Base-by-base conservation (phyloP, 2,113 vertebrate genomes). In the Cathartes aura region DNA sequence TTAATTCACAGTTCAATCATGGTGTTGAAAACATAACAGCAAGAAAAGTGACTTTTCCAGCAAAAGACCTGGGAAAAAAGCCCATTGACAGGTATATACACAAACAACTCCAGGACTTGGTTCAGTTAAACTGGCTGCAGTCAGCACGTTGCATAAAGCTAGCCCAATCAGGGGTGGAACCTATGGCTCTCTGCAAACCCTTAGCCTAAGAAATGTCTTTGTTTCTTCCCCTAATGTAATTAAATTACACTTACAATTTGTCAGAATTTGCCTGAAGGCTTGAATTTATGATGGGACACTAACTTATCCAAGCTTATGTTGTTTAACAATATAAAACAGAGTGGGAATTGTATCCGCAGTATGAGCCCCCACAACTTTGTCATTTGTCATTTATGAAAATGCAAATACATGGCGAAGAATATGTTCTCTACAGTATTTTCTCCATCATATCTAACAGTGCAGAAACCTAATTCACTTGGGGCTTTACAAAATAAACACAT, bases 141-240 rank as follows among this genome's bases (percentile, higher is more conserved):
- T 17, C 0, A 0, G 32, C 8, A 7, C 1, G 0, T 10, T 62
- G 27, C 56, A 72, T 68, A 32, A 70, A 47, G 29, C 10, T 64
- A 55, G 30, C 36, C 36, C 63, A 24, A 4, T 11, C 14, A 48
- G 29, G 5, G 4, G 20, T 48, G 26, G 52, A 85, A 81, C 10
- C 59, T 26, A 32, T 1, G 23, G 30, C n/a, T 70, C 34, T 86
- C 29, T 71, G 30, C 12, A 71, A 76, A 76, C 11, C 9, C 23
- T 81, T 70, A 89, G 38, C 48, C 45, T 76, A 50, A 81, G 14
- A 82, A 87, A 93, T 47, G n/a, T 5, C 47, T 89, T 71, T 78
- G 26, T 67, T 92, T 87, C 52, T 84, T 16, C 8, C 17, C 8
- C 16, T 17, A 42, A 59, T 26, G 15, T 47, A 81, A 81, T 90